phyloP scores from a whole-genome alignment of 2,888 invertebrate species.

The Hyppa rectilinea region DNA sequence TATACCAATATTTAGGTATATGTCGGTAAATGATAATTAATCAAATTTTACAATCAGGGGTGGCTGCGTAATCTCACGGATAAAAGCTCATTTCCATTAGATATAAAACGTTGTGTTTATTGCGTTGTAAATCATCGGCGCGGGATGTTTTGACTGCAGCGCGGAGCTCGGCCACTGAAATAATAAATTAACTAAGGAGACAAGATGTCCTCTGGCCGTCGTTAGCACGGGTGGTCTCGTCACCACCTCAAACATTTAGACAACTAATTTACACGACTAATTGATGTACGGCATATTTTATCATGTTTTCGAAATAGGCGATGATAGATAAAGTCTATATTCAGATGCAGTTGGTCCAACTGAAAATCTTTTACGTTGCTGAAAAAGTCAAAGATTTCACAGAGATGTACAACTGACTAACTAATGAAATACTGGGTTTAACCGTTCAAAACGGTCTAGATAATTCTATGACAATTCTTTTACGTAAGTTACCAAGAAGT shows the following conservation, averaged over 20 bases:
- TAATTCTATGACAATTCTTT: background rate
- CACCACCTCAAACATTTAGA: conserved; percentile 70
- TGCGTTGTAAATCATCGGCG: conserved; percentile 87
- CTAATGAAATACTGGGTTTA: background rate
- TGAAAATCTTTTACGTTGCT: background rate
- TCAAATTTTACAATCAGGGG: conserved; percentile 79
- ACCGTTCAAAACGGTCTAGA: background rate
- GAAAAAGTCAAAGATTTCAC: background rate
- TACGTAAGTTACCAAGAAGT: no score
- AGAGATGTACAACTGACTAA: background rate
- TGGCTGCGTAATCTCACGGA: conserved; percentile 84
- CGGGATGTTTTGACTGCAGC: conserved; percentile 88
- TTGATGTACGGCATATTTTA: conserved; percentile 65
- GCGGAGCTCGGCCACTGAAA: conserved; percentile 84
- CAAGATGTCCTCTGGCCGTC: conserved; percentile 81
- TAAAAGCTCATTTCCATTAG: conserved; percentile 89
- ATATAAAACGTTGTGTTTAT: conserved; percentile 88
- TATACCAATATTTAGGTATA: conserved; percentile 33
- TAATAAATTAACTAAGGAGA: conserved; percentile 88
- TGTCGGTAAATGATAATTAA: conserved; percentile 70
- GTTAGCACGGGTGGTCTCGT: conserved; percentile 86
- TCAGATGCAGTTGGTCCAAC: conserved; percentile 13
- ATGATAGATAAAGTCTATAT: conserved; percentile 52
- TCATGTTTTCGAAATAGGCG: conserved; percentile 42
- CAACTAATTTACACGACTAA: conserved; percentile 75